A percentile compares a stretch with the other conserved stretches of the same genome.
phyloP scores from a whole-genome alignment of 2,113 vertebrate genomes.

The Globicephala melas region DNA sequence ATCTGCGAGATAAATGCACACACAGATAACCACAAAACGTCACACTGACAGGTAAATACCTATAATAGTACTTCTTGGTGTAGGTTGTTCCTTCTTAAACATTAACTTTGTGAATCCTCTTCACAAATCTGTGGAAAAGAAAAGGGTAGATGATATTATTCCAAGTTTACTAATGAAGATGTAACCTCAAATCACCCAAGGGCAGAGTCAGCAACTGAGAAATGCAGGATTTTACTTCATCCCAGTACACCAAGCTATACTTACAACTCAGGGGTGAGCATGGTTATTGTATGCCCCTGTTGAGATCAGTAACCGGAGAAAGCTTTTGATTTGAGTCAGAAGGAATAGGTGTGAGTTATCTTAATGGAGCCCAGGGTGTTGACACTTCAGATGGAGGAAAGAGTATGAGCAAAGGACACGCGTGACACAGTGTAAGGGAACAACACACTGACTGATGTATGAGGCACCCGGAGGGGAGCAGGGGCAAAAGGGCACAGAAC shows the following conservation, averaged over 20 bases:
- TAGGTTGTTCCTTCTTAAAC: not conserved
- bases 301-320: not conserved
- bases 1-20: not conserved
- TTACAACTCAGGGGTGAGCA: not conserved
- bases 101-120: not conserved
- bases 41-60: rapidly evolving
- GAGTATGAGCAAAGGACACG: rapidly evolving
- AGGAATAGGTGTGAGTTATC: not conserved
- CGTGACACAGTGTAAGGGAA: no score
- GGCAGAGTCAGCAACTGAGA: not conserved
- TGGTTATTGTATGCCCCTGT: not conserved
- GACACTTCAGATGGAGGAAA: not conserved
- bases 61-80: not conserved
- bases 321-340: not conserved
- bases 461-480: not conserved
- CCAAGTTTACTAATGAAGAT: not conserved
- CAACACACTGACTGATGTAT: rapidly evolving
- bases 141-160: not conserved
- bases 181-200: not conserved
- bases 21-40: not conserved
- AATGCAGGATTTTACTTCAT: not conserved
- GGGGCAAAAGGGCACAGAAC: rapidly evolving
- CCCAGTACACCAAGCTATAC: not conserved
- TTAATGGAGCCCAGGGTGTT: not conserved
- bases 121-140: not conserved